These are phyloP conservation scores for Acronicta psi DNA, from an alignment of 2,888 invertebrate genomes.

Conservation along the genomic window DNA sequence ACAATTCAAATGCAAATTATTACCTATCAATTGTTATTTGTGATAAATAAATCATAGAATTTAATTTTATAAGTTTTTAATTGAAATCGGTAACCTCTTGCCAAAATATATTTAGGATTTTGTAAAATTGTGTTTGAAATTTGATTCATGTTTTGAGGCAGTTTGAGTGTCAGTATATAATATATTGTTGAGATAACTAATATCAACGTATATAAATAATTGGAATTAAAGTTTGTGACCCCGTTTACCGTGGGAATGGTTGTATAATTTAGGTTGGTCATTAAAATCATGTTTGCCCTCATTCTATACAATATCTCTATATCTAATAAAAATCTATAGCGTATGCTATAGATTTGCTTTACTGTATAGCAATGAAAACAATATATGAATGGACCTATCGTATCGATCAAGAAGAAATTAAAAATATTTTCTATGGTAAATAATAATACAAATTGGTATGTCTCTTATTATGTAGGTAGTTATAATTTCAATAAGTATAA, in stretches of 20 bases:
- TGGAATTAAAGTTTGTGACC: conserved; percentile 30
- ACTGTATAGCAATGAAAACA: too few relatives aligned
- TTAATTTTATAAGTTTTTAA: conserved; percentile 18
- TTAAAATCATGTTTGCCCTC: too few relatives aligned
- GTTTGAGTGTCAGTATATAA: conserved; percentile 16
- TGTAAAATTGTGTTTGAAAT: conserved; percentile 15
- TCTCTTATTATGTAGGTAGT: conserved; percentile 28
- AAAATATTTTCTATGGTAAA: conserved; percentile 10
- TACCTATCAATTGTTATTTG: conserved; percentile 12
- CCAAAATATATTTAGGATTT: conserved; percentile 30
- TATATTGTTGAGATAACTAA: background rate
- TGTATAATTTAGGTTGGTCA: background rate
- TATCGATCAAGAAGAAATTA: background rate
- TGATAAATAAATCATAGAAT: conserved; percentile 24
- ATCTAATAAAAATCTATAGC: too few relatives aligned
- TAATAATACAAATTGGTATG: conserved; percentile 15
- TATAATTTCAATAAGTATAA: conserved; percentile 27
- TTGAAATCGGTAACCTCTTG: conserved; percentile 27
- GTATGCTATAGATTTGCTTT: too few relatives aligned
- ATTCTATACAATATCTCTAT: too few relatives aligned
- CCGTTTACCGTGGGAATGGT: conserved; percentile 27
- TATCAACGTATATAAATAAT: conserved; percentile 18
- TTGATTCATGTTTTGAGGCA: conserved; percentile 7
- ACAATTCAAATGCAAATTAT: conserved; percentile 24
- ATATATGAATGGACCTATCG: too few relatives aligned